Evolutionary conservation across 2,888 invertebrate species (phyloP), one percentile per base, ranked within the genome.

Genomic region (Tetragonisca angustula): DNA sequence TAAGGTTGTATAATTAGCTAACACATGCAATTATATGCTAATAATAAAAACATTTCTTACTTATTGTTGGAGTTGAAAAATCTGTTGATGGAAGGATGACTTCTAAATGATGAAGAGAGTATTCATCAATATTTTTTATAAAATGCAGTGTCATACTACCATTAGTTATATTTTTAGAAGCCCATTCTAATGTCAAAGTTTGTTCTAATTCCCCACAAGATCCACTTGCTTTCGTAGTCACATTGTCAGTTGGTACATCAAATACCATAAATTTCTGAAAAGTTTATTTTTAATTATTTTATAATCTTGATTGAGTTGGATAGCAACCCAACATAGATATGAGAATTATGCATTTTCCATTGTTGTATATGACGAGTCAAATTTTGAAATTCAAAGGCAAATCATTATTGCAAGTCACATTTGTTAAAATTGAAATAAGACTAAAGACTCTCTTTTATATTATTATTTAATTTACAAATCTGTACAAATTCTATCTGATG

Each of bases 221-320:
- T 15, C 95, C 95, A 73, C 92, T 92, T 1, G 91, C 93, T 2
- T 92, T 89, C 0, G 90, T 92, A 2, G 95, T 93, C 17, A 80
- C 90, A 74, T 94, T 93, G 68, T 91, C 92, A 43, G 52, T 43
- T 13, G 96, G 96, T 67, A 96, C 85, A 86, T 95, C 94, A 88
- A 89, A 73, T 54, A 56, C 27, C 21, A 56, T 68, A 15, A 50
- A 69, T n/a, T 4, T 67, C 85, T 87, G 27, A 62, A 76, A 81
- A 17, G 56, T 67, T 24, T 19, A 49, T 71, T n/a, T 32, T 32
- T 62, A 49, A 32, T 54, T 21, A 0, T 59, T n/a, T 59, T 43
- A 36, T 36, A 43, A 43, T 43, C 11, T 43, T 43, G 43, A 43
- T 43, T 43, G 9, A 43, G 9, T 9, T 43, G 43, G 43, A 43